phyloP scores from a whole-genome alignment of 2,888 invertebrate genomes.

The Epistrophe eligans region DNA sequence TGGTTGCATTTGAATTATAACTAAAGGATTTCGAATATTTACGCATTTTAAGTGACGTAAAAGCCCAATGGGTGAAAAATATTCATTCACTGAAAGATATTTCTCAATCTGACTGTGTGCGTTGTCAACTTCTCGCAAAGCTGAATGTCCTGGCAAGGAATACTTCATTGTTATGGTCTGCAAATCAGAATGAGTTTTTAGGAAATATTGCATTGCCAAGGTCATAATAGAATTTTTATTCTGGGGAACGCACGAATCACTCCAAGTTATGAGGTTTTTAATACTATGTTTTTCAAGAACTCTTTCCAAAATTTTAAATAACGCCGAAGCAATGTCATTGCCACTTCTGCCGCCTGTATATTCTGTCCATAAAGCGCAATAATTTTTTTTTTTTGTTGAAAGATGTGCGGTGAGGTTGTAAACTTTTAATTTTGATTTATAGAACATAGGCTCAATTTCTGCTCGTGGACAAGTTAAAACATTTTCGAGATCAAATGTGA shows the following conservation, averaged over 20 bases:
- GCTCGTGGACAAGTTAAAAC: conserved; percentile 14
- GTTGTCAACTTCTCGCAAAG: conserved; percentile 33
- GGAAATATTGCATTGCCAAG: too few relatives aligned
- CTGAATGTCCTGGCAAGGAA: conserved; percentile 8
- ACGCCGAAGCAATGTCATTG: conserved; percentile 38
- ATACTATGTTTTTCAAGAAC: conserved; percentile 35
- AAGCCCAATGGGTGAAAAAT: too few relatives aligned
- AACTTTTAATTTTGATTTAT: background rate
- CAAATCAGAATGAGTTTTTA: too few relatives aligned
- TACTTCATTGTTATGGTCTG: too few relatives aligned
- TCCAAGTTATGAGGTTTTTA: conserved; percentile 33
- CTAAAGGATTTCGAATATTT: too few relatives aligned
- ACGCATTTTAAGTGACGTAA: too few relatives aligned
- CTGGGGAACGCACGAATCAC: conserved; percentile 35
- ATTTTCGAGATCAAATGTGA: conserved; percentile 41
- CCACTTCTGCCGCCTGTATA: conserved; percentile 36
- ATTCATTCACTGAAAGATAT: conserved; percentile 30
- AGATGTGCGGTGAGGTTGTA: background rate
- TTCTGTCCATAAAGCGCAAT: conserved; percentile 34
- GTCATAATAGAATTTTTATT: conserved; percentile 57
- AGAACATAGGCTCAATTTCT: background rate
- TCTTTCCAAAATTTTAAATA: conserved; percentile 29
- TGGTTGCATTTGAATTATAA: background rate
- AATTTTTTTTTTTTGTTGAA: background rate
- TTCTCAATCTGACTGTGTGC: conserved; percentile 84